Evolutionary conservation across 2,797 vertebrate species (phyloP), one percentile per base, ranked within the genome.

Genomic region (Hippoglossus hippoglossus): DNA sequence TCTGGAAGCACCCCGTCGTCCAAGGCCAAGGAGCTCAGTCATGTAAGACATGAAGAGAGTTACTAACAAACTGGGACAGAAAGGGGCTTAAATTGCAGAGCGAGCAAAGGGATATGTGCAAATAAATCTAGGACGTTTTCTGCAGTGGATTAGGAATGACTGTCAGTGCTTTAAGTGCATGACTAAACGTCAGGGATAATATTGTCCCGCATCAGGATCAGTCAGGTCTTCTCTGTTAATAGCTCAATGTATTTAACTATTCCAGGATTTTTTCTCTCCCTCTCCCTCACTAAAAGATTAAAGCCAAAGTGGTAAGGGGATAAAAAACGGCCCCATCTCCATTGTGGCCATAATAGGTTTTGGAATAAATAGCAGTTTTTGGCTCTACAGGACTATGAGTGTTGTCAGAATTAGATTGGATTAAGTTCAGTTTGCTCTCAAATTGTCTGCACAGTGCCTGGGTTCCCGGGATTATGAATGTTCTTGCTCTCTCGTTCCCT

Each of bases 21-120:
- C 77, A 99, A 99, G 94, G 97, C 96, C 95, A 99, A 99, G 96
- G 98, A 99, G 94, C 97, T 98, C 84, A 96, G 96, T 93, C 98
- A 98, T 95, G 98, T 99, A 96, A 96, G 96, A 89, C 57, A 67
- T 41, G 5, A 6, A 57, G 84, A 62, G 56, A 82, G 81, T 65
- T 80, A 46, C 10, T 44, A 70, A 64, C 81, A 81, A 89, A 90
- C 62, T 87, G 74, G 85, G 88, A 73, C 84, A 89, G 78, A 70
- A 75, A 66, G 75, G 69, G 73, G 73, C 90, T 89, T 88, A 89
- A 89, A 83, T 75, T 76, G 67, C 83, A 75, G 75, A 77, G 79
- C 75, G 85, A 39, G 81, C 65, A 81, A 81, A 85, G 80, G 82
- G 86, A 86, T 87, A 65, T 87, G 82, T 89, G 81, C 82, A 84